Evolutionary conservation across 1,140 invertebrate species (phyloP).

Genomic region (Leptinotarsa undecemlineata): DNA sequence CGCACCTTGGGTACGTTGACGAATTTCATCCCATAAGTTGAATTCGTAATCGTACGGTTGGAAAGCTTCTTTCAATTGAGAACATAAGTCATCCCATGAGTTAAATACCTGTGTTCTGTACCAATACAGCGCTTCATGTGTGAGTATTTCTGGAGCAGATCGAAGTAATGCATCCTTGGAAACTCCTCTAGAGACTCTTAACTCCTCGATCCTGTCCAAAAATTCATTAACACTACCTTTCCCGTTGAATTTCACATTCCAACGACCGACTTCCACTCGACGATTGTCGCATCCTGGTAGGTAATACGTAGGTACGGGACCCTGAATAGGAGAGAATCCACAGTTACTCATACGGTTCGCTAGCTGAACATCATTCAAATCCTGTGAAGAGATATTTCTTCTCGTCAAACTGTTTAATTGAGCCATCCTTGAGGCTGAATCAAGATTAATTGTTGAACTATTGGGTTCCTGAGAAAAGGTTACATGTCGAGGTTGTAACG

Average conservation of each 20-base stretch:
- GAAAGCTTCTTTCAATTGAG: neutral
- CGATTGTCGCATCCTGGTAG: neutral
- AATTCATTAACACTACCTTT: neutral
- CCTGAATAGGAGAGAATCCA: neutral
- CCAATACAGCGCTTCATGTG: neutral
- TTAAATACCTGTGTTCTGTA: neutral
- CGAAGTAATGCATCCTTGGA: neutral
- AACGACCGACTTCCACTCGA: neutral
- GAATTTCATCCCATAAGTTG: conserved; percentile 1
- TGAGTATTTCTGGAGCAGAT: neutral
- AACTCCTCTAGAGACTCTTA: neutral
- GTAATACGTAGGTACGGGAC: too few relatives aligned
- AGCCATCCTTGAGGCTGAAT: too few relatives aligned
- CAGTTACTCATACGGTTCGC: neutral
- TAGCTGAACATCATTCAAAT: neutral
- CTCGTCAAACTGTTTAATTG: too few relatives aligned
- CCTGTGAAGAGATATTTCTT: neutral
- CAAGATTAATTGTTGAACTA: too few relatives aligned
- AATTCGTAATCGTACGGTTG: conserved; percentile 5
- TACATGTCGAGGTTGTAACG: too few relatives aligned
- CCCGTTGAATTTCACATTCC: neutral
- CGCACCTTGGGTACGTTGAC: neutral
- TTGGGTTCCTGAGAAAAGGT: too few relatives aligned
- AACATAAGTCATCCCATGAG: neutral
- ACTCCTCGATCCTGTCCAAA: neutral